Conservation (phyloP, 2,113 vertebrate genomes). For the Bungarus multicinctus region DNA sequence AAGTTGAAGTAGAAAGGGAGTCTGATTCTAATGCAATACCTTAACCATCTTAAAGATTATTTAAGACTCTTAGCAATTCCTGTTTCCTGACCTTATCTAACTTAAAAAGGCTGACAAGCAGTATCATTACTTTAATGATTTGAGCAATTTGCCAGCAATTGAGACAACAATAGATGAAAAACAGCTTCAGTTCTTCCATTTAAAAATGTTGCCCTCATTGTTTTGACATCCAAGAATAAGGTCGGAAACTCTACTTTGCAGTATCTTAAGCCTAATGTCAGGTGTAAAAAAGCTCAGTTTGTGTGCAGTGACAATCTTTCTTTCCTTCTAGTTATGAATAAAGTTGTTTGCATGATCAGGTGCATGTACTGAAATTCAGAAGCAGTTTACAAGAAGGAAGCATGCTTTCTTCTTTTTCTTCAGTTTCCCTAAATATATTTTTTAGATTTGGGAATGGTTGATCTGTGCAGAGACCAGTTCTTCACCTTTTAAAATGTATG, state of each 20-base stretch:
- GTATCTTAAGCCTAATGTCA: neutral
- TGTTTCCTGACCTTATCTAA: neutral
- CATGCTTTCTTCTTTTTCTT: slow-evolving; percentile 15
- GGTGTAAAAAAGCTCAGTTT: neutral
- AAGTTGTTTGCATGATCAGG: neutral
- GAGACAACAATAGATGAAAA: neutral
- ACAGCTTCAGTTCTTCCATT: neutral
- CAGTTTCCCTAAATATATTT: neutral
- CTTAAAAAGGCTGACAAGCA: neutral
- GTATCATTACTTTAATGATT: neutral
- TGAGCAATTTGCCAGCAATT: neutral
- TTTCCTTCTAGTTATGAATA: neutral
- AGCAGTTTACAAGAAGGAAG: neutral
- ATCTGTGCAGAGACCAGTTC: neutral
- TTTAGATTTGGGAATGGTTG: neutral
- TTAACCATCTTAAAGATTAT: neutral
- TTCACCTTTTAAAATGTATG: slow-evolving; percentile 19
- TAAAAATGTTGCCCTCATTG: neutral
- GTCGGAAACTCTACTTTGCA: neutral
- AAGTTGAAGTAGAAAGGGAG: neutral
- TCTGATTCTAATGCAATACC: neutral
- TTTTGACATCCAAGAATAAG: neutral
- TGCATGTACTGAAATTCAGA: neutral
- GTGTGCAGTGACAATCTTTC: neutral
- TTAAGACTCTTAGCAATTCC: neutral